Base-by-base conservation (phyloP, 2,113 vertebrate species). In the Chlamydotis undulata region DNA sequence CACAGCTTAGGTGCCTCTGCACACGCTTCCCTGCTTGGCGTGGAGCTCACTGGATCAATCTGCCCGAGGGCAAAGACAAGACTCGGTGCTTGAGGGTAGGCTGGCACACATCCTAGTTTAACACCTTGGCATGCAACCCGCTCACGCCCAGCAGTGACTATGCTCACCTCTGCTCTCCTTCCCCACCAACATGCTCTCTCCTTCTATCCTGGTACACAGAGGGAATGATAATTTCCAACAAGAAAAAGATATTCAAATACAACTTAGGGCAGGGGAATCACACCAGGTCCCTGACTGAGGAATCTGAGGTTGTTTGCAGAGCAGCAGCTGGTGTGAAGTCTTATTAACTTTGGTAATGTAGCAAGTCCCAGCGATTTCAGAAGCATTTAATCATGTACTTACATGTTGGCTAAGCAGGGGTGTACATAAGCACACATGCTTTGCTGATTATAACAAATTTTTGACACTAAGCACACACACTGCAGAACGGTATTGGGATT, bases 101-200 rank as follows among this genome's bases (percentile, higher is more conserved):
- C 33, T 61, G 74, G 75, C 33, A 31, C 75, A 45, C 24, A 18
- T 4, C 37, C 50, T 5, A 17, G 3, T 17, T 37, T 47, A 25
- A 5, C 71, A 43, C 52, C 37, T 25, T 2, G 0, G 19, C 10
- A 61, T 0, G 0, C 60, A 60, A 21, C 12, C 18, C 1, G 0
- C 26, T 59, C 25, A 47, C 21, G 1, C 37, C 41, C n/a, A 25
- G 67, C 7, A 1, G 18, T 1, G 35, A 37, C 39, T 47, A 10
- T 0, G 5, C n/a, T 59, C 64, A 8, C 12, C 49, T 14, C 57
- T 9, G 49, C 45, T 43, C 56, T 49, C 39, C 77, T 33, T 60
- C 35, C 26, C 69, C 2, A 3, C 12, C 56, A 29, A 18, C 59
- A 29, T 0, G 0, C 37, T 78, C 76, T 18, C 43, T 64, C 78